Evolutionary conservation across 2,797 vertebrate genomes (phyloP), one percentile per base, ranked within the genome.

Genomic region (Rhodeus uyekii): DNA sequence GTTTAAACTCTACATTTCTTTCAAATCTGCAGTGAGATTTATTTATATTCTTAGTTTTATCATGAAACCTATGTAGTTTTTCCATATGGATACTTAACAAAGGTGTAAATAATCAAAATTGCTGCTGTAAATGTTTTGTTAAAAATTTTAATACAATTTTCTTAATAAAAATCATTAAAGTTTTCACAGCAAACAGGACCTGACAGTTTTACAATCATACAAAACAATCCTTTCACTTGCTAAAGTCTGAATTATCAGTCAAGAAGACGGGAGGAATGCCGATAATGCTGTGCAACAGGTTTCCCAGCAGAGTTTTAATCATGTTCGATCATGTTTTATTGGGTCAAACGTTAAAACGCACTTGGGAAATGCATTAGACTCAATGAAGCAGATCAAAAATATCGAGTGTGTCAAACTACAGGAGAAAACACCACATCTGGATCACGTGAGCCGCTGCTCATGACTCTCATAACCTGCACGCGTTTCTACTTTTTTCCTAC

Each of bases 401-500:
- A 14, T n/a, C n/a, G n/a, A n/a, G 50, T 48, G 0, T 78, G 39
- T 36, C 32, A 73, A 38, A 63, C 29, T 14, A 1, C 29, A 16
- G 19, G 44, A 39, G 79, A 55, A 38, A 75, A 18, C 18, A 39
- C 27, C 58, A 19, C 19, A 5, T 46, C 34, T 29, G 24, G 14
- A 60, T 82, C 50, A 76, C 19, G 1, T 81, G 78, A 68, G 29
- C 13, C 32, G 2, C 36, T 7, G 19, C 63, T 82, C 80, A 78
- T 63, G 65, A 83, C 55, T 82, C n/a, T 48, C 55, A 50, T 10
- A 39, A 58, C 65, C 8, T 24, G 12, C 16, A 3, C 12, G n/a
- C 18, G 69, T 76, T 76, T 75, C 27, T 80, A 81, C 6, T 5
- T 60, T 80, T 34, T 86, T 39, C 10, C 58, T 46, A 39, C 60